Base-by-base conservation (phyloP, 2,797 vertebrate genomes). In the Amphiprion clarkii region DNA sequence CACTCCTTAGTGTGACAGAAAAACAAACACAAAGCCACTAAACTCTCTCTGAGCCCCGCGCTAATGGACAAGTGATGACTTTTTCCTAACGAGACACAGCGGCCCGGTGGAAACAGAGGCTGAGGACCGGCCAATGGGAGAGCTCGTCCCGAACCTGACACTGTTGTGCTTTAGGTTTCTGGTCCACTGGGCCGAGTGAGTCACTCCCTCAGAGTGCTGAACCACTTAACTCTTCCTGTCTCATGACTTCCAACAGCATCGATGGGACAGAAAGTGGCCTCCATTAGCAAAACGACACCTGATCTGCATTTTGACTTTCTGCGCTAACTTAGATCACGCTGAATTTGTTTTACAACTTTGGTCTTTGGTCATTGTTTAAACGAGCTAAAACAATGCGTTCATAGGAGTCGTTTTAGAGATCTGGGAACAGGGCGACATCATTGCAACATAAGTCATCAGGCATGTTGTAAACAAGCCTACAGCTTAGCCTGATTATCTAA, bases 21-120 rank as follows among this genome's bases (percentile, higher is more conserved):
- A 90, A 92, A 92, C 89, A 93, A 93, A 93, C 87, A 88, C 48
- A n/a, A 29, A 54, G 78, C 72, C 78, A 67, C 85, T 68, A 64
- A 71, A 78, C 44, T 85, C 78, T 62, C 17, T 4, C 59, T 17
- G 79, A 79, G 88, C 77, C 40, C 62, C 1, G 8, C 31, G 1
- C 81, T 88, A 88, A 92, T 78, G 84, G 90, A 89, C 78, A 70
- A 67, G 86, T 13, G 66, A 79, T 83, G 86, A 87, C 71, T 89
- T 87, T 81, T 84, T 69, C 65, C 76, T 39, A 72, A 73, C 9
- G 3, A 80, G 70, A 69, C 19, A 1, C 14, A 5, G 66, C 2
- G 73, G 77, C 53, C 19, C 8, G 10, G 25, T 53, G 77, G 70
- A 82, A 76, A 87, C 71, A 19, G 57, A 58, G 76, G 78, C 60